phyloP scores from a whole-genome alignment of 1,140 invertebrate genomes.

The Battus philenor region DNA sequence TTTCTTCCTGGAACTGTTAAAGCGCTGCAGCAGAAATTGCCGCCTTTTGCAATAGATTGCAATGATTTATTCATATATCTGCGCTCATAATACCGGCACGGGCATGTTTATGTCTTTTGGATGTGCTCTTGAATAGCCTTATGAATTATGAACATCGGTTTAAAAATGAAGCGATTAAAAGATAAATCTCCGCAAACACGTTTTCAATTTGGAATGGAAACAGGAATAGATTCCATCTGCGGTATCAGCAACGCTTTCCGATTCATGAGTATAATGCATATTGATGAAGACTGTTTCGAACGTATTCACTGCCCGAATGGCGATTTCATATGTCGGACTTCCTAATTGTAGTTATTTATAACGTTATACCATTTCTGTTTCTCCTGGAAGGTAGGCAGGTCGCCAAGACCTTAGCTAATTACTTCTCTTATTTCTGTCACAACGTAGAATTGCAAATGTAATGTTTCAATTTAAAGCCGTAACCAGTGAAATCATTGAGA shows the following conservation, averaged over 20 bases:
- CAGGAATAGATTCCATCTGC: conserved; percentile 1
- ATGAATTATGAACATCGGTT: conserved; percentile 7
- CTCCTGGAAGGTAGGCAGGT: too few species aligned
- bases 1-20: conserved; percentile 32
- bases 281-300: conserved; percentile 1
- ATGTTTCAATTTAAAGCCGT: too few species aligned
- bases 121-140: conserved; percentile 13
- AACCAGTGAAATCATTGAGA: too few species aligned
- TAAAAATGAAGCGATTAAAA: conserved; percentile 7
- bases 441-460: too few species aligned
- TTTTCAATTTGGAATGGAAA: conserved; percentile 9
- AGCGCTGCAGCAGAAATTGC: conserved; percentile 39
- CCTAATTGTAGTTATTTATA: too few species aligned
- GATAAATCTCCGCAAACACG: neutral
- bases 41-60: conserved; percentile 30
- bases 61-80: conserved; percentile 39
- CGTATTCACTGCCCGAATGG: neutral
- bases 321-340: too few species aligned
- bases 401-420: too few species aligned
- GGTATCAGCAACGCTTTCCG: neutral
- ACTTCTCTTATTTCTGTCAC: too few species aligned
- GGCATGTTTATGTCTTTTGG: conserved; percentile 29
- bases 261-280: conserved; percentile 10
- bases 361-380: too few species aligned
- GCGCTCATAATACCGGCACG: conserved; percentile 21